Evolutionary conservation across 2,888 invertebrate genomes (phyloP), one percentile per base, ranked within the genome.

Genomic region (Dione vanillae): DNA sequence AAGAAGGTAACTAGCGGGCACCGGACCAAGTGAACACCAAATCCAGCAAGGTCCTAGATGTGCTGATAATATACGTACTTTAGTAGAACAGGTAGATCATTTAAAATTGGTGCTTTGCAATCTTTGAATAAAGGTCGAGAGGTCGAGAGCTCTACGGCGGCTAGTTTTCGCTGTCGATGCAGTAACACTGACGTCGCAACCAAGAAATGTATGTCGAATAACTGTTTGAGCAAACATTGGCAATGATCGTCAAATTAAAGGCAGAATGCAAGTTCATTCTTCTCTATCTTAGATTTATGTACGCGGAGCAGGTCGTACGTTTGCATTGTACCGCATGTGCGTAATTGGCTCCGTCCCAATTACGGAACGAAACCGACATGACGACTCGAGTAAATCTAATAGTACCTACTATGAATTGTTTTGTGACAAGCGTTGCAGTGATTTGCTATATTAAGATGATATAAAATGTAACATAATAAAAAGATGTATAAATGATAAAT

Each of bases 71-170:
- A 41, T 77, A 79, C 66, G 69, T 73, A 54, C 71, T 74, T 71
- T 75, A 64, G 68, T 69, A 70, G 75, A 77, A 67, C 65, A 51
- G 72, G 69, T 59, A 77, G 87, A 72, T 84, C 88, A 77, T 71
- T 67, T 47, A 70, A 76, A 67, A 72, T 75, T 86, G 89, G 90
- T 79, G 78, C 76, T 80, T 80, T 75, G 75, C 70, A 80, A 85
- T 83, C 80, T 87, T 86, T 87, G 88, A 89, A 90, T 89, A 90
- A 89, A 91, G 91, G 91, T 91, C 89, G 89, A 73, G 85, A 79
- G 91, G 92, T 92, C 91, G 88, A 82, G 84, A 87, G 84, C 86
- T 85, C 79, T 82, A 82, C 85, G 81, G 82, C 84, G 85, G 87
- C 86, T 85, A 88, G 87, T 85, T 85, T 82, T 84, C 85, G 83